These are phyloP conservation scores for Cardiocondyla obscurior DNA, from an alignment of 1,140 invertebrate species.

Conservation along the genomic window DNA sequence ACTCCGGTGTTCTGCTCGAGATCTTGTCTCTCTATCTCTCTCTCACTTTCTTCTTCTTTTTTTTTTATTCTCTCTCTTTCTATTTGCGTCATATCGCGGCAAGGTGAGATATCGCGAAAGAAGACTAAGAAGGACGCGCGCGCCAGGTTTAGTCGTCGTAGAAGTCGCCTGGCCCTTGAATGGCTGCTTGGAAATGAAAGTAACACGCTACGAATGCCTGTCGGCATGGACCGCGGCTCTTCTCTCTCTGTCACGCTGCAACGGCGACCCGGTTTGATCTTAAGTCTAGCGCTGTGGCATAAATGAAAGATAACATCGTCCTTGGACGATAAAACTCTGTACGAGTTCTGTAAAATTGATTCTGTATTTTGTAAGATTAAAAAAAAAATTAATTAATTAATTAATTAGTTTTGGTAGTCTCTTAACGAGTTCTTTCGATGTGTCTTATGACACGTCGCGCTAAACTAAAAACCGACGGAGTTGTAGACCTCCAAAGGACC, in stretches of 20 bases:
- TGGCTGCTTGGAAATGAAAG: conserved; percentile 72
- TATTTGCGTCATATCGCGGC: not conserved
- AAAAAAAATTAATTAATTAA: too few species aligned
- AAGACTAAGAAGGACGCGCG: conserved; percentile 41
- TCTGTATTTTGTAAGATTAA: too few species aligned
- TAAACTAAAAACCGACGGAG: too few species aligned
- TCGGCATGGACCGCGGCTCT: conserved; percentile 16
- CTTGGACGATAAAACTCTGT: conserved; percentile 75
- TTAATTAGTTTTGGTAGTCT: too few species aligned
- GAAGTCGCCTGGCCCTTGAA: conserved; percentile 66
- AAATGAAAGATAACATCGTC: conserved; percentile 66
- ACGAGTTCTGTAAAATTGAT: too few species aligned
- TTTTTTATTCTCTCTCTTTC: not conserved
- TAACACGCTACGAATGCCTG: conserved; percentile 68
- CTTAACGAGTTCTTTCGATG: too few species aligned
- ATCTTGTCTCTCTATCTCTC: conserved; percentile 16
- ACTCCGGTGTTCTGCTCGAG: conserved; percentile 50
- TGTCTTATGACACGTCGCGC: too few species aligned
- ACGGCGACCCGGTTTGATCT: conserved; percentile 64
- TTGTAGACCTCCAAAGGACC: too few species aligned
- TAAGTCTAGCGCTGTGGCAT: conserved; percentile 54
- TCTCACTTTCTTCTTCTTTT: not conserved
- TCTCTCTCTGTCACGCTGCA: not conserved
- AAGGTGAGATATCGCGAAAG: conserved; percentile 54
- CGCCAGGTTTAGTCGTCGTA: not conserved